Evolutionary conservation across 2,113 vertebrate genomes (phyloP).

Genomic region (Gobius niger): DNA sequence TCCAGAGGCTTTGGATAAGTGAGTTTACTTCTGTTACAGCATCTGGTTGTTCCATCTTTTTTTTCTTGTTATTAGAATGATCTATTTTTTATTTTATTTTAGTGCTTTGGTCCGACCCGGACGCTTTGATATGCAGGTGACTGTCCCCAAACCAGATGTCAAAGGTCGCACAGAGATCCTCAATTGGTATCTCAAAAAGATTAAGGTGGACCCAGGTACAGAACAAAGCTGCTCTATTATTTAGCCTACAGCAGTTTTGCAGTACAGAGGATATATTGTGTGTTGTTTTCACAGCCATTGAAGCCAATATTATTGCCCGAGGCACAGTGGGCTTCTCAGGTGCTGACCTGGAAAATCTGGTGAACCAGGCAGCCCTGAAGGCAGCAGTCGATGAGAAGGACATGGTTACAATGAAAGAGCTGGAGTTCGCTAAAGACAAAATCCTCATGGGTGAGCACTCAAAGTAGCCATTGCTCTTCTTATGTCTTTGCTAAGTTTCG

Average conservation of each 20-base stretch:
- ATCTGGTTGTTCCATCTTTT: not conserved
- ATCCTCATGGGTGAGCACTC: slow-evolving; percentile 89
- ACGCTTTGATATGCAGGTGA: slow-evolving; percentile 98
- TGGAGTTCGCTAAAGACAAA: slow-evolving; percentile 98
- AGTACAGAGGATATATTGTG: not conserved
- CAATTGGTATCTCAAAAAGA: slow-evolving; percentile 97
- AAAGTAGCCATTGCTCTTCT: not conserved
- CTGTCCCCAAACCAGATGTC: slow-evolving; percentile 94
- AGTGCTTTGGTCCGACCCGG: slow-evolving; percentile 96
- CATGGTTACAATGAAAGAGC: slow-evolving; percentile 95
- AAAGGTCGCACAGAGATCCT: slow-evolving; percentile 96
- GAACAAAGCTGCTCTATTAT: not conserved
- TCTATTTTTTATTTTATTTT: not conserved
- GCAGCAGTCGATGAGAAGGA: slow-evolving; percentile 96
- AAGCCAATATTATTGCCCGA: slow-evolving; percentile 92
- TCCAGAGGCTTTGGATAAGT: slow-evolving; percentile 97
- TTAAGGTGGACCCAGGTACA: slow-evolving; percentile 93
- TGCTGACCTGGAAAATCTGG: slow-evolving; percentile 96
- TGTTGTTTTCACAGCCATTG: slow-evolving; percentile 65
- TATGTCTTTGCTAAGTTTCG: not conserved
- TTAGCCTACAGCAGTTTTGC: not conserved
- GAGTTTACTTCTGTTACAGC: slow-evolving; percentile 58
- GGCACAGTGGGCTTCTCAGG: slow-evolving; percentile 98
- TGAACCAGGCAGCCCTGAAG: slow-evolving; percentile 96
- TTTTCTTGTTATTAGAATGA: not conserved